Evolutionary conservation across 2,113 vertebrate species (phyloP), one percentile per base, ranked within the genome.

Genomic region (Mystacornis crossleyi): DNA sequence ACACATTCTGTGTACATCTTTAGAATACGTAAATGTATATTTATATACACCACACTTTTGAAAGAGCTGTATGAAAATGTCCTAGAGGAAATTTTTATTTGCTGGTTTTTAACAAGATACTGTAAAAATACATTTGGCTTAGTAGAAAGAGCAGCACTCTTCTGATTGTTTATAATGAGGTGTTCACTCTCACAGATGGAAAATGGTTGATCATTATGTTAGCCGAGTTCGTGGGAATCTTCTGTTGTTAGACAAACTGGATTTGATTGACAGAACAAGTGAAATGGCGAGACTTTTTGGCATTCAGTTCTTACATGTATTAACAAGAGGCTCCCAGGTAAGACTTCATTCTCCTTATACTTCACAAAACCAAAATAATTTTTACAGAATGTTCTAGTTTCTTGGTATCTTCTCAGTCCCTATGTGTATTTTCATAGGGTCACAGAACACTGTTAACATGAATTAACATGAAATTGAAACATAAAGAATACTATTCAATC

Each of bases 251-350:
- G 98, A 99, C 65, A 99, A 99, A 95, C 96, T 99, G 36, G 99
- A 99, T 97, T 95, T 99, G 92, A 98, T 99, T 85, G 99, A 99
- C 94, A 99, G 99, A 96, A 99, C 99, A 94, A 99, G 99, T 93
- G 99, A 99, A 98, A 98, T 99, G 97, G 99, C 99, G 2, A 97
- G 99, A 62, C 97, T 99, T 71, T 99, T 99, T 97, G 99, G 99
- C 55, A 99, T 99, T 97, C 99, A 99, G 96, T 99, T 99, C 97
- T 98, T 98, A 87, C 99, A 99, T 78, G 99, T 99, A 43, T 97
- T 99, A 89, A 99, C 99, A 82, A 98, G 99, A 91, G 99, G 99
- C 25, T 99, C 99, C 64, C 98, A 99, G 98, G 98, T 99, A 97
- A 97, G 93, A 93, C 67, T 70, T 62, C 0, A 6, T 86, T 92